Conservation (phyloP, 2,888 invertebrate species). For the Trachelus iudaicus region DNA sequence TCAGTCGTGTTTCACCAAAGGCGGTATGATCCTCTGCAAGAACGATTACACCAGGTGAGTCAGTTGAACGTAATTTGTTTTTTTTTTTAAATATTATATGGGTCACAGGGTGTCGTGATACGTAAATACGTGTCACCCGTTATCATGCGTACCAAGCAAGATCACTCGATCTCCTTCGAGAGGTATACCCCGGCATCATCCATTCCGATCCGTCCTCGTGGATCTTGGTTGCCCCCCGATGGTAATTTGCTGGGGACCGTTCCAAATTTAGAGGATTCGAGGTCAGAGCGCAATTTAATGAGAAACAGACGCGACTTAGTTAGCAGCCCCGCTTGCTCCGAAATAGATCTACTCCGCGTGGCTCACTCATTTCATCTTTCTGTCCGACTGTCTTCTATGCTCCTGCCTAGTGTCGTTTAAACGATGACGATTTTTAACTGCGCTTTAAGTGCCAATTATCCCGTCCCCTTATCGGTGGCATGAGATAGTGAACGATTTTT, state of each 20-base stretch:
- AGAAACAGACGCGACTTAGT: slow-evolving; percentile 64
- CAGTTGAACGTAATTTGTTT: slow-evolving; percentile 5
- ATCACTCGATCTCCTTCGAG: background rate
- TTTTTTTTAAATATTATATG: background rate
- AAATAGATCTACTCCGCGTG: slow-evolving; percentile 56
- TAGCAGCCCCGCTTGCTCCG: slow-evolving; percentile 49
- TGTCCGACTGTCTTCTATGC: slow-evolving; percentile 12
- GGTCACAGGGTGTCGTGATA: background rate
- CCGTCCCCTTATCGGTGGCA: background rate
- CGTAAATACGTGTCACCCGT: background rate
- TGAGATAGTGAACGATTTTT: background rate
- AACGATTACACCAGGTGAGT: slow-evolving; percentile 94
- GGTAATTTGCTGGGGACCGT: slow-evolving; percentile 55
- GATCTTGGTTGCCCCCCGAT: slow-evolving; percentile 23
- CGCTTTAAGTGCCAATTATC: slow-evolving; percentile 33
- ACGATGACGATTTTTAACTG: slow-evolving; percentile 1
- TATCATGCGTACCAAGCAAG: background rate
- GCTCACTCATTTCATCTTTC: slow-evolving; percentile 15
- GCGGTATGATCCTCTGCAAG: slow-evolving; percentile 95
- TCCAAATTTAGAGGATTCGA: slow-evolving; percentile 64
- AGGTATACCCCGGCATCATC: background rate
- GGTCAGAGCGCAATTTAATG: slow-evolving; percentile 63
- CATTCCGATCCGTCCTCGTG: background rate
- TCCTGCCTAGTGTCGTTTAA: background rate
- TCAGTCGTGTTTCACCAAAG: slow-evolving; percentile 90